Conservation (phyloP, 1,140 invertebrate genomes). For the Zaprionus lachaisei region DNA sequence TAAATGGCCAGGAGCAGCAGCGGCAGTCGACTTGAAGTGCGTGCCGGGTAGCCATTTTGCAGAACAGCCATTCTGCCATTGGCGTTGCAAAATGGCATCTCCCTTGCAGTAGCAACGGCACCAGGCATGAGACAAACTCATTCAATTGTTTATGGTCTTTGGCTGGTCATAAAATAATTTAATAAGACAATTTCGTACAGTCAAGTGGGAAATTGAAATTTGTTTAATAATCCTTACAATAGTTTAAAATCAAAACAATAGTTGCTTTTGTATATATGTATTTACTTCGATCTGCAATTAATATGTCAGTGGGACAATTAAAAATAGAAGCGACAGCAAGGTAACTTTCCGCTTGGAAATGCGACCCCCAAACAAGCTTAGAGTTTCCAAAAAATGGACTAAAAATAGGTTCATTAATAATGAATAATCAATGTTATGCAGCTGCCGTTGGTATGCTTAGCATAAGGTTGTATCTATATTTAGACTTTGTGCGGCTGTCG, state of each 20-base stretch:
- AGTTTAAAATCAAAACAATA: background rate
- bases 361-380: background rate
- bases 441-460: background rate
- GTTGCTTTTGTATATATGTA: background rate
- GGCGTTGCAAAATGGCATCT: conserved; percentile 35
- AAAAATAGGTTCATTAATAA: conserved; percentile 33
- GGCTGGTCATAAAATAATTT: conserved; percentile 26
- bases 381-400: conserved; percentile 1
- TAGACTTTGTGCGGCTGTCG: background rate
- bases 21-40: conserved; percentile 50
- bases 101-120: background rate
- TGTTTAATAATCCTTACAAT: conserved; percentile 3
- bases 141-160: conserved; percentile 28
- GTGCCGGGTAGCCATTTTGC: conserved; percentile 58
- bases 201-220: background rate
- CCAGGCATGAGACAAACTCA: conserved; percentile 10
- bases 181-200: conserved; percentile 19
- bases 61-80: conserved; percentile 35
- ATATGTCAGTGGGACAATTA: conserved; percentile 16
- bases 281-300: background rate
- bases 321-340: conserved; percentile 9
- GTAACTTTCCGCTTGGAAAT: background rate
- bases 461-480: conserved; percentile 7
- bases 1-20: conserved; percentile 35
- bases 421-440: conserved; percentile 43